Base-by-base conservation (phyloP, 1,140 invertebrate genomes). In the Nasonia vitripennis region DNA sequence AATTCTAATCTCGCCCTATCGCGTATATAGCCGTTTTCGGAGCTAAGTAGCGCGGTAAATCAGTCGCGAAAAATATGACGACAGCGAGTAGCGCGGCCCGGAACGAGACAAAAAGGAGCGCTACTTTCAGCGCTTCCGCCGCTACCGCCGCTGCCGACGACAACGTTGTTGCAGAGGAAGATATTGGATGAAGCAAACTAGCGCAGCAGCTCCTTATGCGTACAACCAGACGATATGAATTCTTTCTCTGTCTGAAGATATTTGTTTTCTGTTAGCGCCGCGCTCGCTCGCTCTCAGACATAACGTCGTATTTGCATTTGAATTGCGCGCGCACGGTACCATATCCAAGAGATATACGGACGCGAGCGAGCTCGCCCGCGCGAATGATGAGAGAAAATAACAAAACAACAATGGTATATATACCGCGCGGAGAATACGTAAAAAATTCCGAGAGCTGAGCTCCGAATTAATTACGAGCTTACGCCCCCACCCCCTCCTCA, bases 241-340 rank as follows among this genome's bases (percentile, higher is more conserved):
- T 83, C 81, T 74, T 77, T 62, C 34, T 37, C 34, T 37, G 3
- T 37, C 55, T 83, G 71, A 27, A 77, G 81, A 83, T 83, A 83
- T 83, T 83, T 83, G 81, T 83, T 83, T 75, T 83, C 71, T 77
- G 81, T 77, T 83, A 83, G 81, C 71, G 48, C 34, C 34, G 34
- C 34, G 34, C 34, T 37, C 73, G 3, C 9, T 55, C 81, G 68
- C 73, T 23, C 81, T 41, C 71, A 75, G 71, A 77, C 73, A 83
- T 77, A 62, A 74, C 55, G 81, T 74, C 73, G 73, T 67, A 83
- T 83, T 83, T 83, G 81, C 81, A 83, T 83, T 67, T 77, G 81
- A 83, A 83, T 83, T 74, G 81, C 68, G 80, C 80, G 68, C 68
- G 12, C 10, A 75, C 20, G 48, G 37, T 41, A 62, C 55, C 7